Percentiles rank a stretch among this genome's conserved stretches.
These are phyloP conservation scores for Vimba vimba DNA, from an alignment of 2,113 vertebrate genomes.

Conservation along the genomic window DNA sequence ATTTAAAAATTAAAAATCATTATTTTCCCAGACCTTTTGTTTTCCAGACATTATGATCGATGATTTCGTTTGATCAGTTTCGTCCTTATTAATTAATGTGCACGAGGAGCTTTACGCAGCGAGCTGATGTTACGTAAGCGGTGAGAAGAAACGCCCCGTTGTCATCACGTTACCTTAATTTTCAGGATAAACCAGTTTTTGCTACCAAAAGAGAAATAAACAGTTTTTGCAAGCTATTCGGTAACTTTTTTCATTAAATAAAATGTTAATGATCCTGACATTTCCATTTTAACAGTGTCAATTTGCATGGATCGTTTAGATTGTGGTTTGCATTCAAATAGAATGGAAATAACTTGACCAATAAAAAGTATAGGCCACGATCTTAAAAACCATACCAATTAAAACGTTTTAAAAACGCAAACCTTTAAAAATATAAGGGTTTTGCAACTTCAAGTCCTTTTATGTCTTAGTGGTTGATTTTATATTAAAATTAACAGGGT, in stretches of 20 bases:
- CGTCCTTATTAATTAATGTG: not conserved
- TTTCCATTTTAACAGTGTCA: not conserved
- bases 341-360: not conserved
- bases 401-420: not conserved
- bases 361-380: not conserved
- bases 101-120: slow-evolving; percentile 10
- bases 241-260: too few species aligned
- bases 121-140: slow-evolving; percentile 55
- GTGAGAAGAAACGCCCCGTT: slow-evolving; percentile 4
- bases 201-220: too few species aligned
- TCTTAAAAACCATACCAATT: not conserved
- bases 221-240: too few species aligned
- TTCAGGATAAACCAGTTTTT: not conserved
- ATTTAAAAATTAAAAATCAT: not conserved
- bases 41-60: not conserved
- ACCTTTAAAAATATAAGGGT: not conserved
- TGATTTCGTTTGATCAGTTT: not conserved
- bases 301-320: not conserved
- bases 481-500: not conserved
- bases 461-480: not conserved
- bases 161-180: not conserved
- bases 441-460: not conserved
- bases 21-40: too few species aligned
- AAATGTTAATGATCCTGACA: too few species aligned
- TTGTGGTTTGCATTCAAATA: not conserved